Percentiles rank a stretch among this genome's conserved stretches.
Evolutionary conservation across 1,140 invertebrate species (phyloP).

Genomic region (Cyrtorhinus lividipennis): DNA sequence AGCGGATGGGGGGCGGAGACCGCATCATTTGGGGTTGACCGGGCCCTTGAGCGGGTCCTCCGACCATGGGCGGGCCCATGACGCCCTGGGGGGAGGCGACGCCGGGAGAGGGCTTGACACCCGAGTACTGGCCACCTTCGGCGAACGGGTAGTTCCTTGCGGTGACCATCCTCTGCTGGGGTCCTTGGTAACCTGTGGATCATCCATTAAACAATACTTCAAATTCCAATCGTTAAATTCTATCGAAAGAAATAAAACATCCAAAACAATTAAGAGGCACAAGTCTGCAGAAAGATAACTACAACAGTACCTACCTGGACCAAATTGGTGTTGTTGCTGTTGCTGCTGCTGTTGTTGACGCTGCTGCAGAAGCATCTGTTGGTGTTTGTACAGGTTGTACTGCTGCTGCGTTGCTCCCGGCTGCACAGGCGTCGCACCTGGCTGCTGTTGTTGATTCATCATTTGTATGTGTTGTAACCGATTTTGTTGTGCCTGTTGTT

Average conservation of each 20-base stretch:
- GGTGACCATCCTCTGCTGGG: slow-evolving; percentile 31
- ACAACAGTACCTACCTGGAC: slow-evolving; percentile 17
- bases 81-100: slow-evolving; percentile 54
- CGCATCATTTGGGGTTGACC: slow-evolving; percentile 26
- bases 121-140: slow-evolving; percentile 28
- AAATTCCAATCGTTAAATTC: too few relatives aligned
- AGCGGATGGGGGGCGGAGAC: slow-evolving; percentile 61
- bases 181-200: slow-evolving; percentile 24
- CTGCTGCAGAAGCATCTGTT: slow-evolving; percentile 36
- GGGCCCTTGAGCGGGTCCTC: slow-evolving; percentile 23
- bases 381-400: slow-evolving; percentile 40
- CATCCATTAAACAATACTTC: neutral
- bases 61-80: slow-evolving; percentile 52
- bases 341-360: slow-evolving; percentile 37
- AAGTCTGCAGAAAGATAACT: too few relatives aligned
- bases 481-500: slow-evolving; percentile 30
- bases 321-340: slow-evolving; percentile 33
- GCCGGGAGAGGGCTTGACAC: slow-evolving; percentile 47
- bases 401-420: slow-evolving; percentile 33
- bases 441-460: slow-evolving; percentile 31
- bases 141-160: slow-evolving; percentile 26
- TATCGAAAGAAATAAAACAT: too few relatives aligned
- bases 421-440: slow-evolving; percentile 24
- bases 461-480: slow-evolving; percentile 33
- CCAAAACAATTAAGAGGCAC: too few relatives aligned